Evolutionary conservation across 2,888 invertebrate genomes (phyloP).

Genomic region (Trachelus tabidus): DNA sequence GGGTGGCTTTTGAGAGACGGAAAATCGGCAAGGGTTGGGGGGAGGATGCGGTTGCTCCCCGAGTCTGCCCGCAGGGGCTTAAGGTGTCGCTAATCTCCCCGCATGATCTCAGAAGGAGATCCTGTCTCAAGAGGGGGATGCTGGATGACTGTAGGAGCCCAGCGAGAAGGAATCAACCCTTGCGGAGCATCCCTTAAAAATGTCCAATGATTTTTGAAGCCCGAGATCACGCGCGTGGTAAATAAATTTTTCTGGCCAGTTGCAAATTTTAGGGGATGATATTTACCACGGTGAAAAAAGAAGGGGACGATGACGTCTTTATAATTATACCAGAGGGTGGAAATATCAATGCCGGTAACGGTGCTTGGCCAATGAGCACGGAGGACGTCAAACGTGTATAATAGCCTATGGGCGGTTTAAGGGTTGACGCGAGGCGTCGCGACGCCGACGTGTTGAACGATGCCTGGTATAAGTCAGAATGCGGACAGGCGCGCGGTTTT

Average conservation of each 20-base stretch:
- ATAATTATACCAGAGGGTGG: neutral
- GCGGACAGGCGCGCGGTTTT: conserved; percentile 64
- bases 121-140: neutral
- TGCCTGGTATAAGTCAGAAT: conserved; percentile 66
- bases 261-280: neutral
- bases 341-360: neutral
- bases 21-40: neutral
- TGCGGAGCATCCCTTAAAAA: neutral
- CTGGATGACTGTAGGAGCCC: neutral
- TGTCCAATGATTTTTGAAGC: neutral
- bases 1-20: neutral
- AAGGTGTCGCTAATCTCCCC: conserved; percentile 11
- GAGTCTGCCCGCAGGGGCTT: conserved; percentile 9
- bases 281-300: neutral
- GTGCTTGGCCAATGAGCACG: neutral
- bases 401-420: conserved; percentile 28
- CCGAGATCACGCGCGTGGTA: fast-evolving
- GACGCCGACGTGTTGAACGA: conserved; percentile 58
- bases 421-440: conserved; percentile 18
- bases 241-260: neutral
- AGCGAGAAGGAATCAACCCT: neutral
- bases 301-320: neutral
- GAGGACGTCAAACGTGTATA: conserved; percentile 1
- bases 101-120: conserved; percentile 2
- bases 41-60: neutral